These are phyloP conservation scores for Diarsia rubi DNA, from an alignment of 2,888 invertebrate genomes.

Conservation along the genomic window DNA sequence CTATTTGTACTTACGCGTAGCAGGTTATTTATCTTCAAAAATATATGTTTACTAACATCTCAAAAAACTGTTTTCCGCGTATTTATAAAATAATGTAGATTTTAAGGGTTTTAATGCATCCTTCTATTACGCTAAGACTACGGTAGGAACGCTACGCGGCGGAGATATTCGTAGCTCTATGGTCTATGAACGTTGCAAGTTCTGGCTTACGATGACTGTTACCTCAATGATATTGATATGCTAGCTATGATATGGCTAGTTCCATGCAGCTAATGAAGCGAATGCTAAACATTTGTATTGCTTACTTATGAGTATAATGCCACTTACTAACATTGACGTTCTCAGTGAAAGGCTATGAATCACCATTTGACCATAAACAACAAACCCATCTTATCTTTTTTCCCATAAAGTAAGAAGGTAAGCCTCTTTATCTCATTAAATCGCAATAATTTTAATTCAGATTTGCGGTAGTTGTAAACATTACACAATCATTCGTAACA, in stretches of 20 bases:
- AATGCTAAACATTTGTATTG: not conserved
- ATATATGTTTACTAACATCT: not conserved
- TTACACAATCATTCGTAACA: slow-evolving; percentile 19
- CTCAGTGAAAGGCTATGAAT: slow-evolving; percentile 25
- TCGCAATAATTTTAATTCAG: slow-evolving; percentile 51
- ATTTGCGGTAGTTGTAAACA: slow-evolving; percentile 46
- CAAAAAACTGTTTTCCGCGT: not conserved
- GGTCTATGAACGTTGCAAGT: not conserved
- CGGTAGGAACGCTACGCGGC: not conserved
- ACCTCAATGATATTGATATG: not conserved
- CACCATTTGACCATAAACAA: slow-evolving; percentile 8
- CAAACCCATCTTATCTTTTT: slow-evolving; percentile 37
- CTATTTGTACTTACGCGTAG: too few species aligned
- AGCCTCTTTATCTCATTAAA: slow-evolving; percentile 16
- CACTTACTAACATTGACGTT: slow-evolving; percentile 1
- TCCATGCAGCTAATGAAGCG: not conserved
- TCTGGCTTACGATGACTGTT: not conserved
- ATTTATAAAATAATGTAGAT: not conserved
- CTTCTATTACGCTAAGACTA: not conserved
- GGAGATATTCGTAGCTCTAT: not conserved
- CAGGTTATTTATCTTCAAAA: not conserved
- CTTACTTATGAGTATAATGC: not conserved
- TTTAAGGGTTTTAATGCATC: not conserved
- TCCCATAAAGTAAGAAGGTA: slow-evolving; percentile 23
- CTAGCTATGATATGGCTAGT: not conserved